Conservation (phyloP, 2,113 vertebrate species). For the Leucopsar rothschildi region DNA sequence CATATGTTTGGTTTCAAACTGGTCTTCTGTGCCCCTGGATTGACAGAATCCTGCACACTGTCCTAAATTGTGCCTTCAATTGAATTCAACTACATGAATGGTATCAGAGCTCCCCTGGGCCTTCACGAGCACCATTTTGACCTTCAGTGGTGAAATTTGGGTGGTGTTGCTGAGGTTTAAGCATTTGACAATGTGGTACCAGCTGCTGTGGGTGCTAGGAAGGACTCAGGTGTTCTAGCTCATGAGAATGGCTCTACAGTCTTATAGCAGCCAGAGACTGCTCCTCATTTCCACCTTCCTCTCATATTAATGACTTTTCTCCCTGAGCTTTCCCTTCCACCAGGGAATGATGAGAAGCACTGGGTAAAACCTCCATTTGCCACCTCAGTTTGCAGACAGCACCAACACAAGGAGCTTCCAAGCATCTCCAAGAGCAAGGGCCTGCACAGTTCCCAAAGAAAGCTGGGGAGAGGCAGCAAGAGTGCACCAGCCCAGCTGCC, state of each 20-base stretch:
- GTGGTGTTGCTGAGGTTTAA: not conserved
- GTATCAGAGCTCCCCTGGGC: not conserved
- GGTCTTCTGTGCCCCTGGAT: not conserved
- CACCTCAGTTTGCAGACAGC: not conserved
- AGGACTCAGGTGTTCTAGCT: not conserved
- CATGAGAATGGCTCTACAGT: not conserved
- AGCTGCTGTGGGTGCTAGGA: not conserved
- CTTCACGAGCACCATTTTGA: not conserved
- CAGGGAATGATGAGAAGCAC: not conserved
- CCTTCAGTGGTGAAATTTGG: not conserved
- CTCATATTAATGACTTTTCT: not conserved
- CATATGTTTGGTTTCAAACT: not conserved
- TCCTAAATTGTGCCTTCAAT: not conserved
- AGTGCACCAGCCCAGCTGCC: not conserved
- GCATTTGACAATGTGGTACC: not conserved
- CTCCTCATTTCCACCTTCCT: not conserved
- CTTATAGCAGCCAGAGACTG: not conserved
- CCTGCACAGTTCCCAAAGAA: rapidly evolving
- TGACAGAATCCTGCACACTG: not conserved
- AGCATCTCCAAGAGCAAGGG: rapidly evolving
- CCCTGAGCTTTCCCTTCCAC: not conserved
- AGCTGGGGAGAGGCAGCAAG: not conserved
- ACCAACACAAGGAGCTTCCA: not conserved
- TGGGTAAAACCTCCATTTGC: not conserved
- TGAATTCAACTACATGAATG: not conserved